phyloP scores from a whole-genome alignment of 2,113 vertebrate species.

The Vimba vimba region DNA sequence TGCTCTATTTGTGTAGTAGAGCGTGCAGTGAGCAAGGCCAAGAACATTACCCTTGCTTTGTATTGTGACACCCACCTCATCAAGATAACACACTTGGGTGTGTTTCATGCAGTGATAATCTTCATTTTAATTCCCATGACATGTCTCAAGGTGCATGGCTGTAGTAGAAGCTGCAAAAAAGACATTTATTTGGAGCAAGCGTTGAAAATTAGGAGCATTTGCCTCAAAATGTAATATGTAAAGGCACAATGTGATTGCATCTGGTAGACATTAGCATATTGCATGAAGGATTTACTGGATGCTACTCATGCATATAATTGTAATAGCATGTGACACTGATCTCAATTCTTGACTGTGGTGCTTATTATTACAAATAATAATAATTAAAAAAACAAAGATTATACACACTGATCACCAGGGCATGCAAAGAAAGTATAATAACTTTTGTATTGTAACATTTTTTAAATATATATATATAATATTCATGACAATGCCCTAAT shows the following conservation, averaged over 20 bases:
- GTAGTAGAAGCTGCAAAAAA: background rate
- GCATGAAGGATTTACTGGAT: conserved; percentile 10
- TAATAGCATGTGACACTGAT: conserved; percentile 12
- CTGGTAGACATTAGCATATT: conserved; percentile 9
- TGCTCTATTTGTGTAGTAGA: conserved; percentile 72
- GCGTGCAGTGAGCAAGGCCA: conserved; percentile 69
- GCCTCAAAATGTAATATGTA: background rate
- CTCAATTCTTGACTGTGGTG: background rate
- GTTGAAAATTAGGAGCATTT: background rate
- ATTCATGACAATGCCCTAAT: background rate
- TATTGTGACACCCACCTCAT: conserved; percentile 66
- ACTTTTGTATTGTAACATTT: background rate
- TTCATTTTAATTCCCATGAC: conserved; percentile 51
- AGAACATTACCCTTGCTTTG: conserved; percentile 68
- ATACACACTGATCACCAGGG: background rate
- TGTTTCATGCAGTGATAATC: conserved; percentile 63
- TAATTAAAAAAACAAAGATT: background rate
- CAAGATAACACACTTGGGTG: conserved; percentile 62
- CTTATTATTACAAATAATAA: conserved; percentile 2
- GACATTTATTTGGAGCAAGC: background rate
- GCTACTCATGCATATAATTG: conserved; percentile 31
- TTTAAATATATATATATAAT: background rate
- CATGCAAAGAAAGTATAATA: background rate
- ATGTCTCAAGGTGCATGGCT: conserved; percentile 12
- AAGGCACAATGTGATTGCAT: background rate